phyloP scores from a whole-genome alignment of 2,113 vertebrate species.

The Xyrauchen texanus region DNA sequence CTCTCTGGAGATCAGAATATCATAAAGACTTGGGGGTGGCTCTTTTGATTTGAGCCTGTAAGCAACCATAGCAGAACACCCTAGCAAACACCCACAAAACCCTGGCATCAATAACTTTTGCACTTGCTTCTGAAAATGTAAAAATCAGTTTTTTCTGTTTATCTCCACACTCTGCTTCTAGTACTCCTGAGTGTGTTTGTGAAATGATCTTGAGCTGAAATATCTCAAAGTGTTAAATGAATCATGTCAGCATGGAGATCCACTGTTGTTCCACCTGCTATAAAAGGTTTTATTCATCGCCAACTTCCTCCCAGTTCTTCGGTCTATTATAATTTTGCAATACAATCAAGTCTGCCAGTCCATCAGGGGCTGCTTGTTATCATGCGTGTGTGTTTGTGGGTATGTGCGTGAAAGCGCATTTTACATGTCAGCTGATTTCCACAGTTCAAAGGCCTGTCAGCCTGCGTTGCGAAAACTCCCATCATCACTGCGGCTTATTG shows the following conservation, averaged over 20 bases:
- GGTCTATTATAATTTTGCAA: neutral
- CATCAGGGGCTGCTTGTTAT: slow-evolving; percentile 30
- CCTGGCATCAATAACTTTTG: neutral
- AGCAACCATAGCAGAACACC: no score
- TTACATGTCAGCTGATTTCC: slow-evolving; percentile 41
- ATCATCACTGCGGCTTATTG: slow-evolving; percentile 59
- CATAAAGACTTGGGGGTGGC: no score
- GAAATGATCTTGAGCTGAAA: neutral
- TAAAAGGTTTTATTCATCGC: neutral
- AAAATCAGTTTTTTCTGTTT: neutral
- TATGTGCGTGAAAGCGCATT: neutral
- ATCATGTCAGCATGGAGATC: slow-evolving; percentile 1
- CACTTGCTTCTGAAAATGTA: neutral
- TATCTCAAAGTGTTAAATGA: slow-evolving; percentile 16
- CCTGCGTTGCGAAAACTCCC: slow-evolving; percentile 57
- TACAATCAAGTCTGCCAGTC: slow-evolving; percentile 22
- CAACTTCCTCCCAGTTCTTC: neutral
- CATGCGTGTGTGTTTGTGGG: neutral
- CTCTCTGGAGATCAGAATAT: no score
- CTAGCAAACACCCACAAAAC: no score
- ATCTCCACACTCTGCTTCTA: neutral
- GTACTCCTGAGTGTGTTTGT: neutral
- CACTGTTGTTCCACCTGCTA: neutral
- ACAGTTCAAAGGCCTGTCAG: slow-evolving; percentile 58
- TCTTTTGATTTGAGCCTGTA: no score